phyloP scores from a whole-genome alignment of 53 echinoderm and acorn worm genomes.

The Temnopleurus reevesii region DNA sequence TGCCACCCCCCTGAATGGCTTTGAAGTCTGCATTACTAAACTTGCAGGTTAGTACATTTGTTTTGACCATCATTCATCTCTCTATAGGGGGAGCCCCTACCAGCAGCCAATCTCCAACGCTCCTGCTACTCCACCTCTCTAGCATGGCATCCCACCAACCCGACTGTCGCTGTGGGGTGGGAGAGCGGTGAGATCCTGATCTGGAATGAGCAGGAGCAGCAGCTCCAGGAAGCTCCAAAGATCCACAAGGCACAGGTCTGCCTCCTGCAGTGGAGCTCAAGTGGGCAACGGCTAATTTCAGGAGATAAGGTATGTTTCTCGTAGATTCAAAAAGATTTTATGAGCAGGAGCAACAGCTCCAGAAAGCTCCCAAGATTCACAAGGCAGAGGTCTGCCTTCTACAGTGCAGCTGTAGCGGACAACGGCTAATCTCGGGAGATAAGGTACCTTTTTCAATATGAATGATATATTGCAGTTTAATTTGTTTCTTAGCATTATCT shows the following conservation, averaged over 20 bases:
- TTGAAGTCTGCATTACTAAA: too few relatives aligned
- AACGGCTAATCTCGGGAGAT: constrained; percentile 79
- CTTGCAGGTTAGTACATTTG: too few relatives aligned
- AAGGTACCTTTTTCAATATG: too few relatives aligned
- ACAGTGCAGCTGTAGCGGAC: constrained; percentile 80
- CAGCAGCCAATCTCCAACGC: constrained; percentile 77
- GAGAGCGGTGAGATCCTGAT: constrained; percentile 88
- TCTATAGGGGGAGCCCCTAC: constrained; percentile 80
- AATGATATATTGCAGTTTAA: too few relatives aligned
- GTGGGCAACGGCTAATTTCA: constrained; percentile 74
- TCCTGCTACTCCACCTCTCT: constrained; percentile 83
- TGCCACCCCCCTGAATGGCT: too few relatives aligned
- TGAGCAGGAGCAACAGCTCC: constrained; percentile 82
- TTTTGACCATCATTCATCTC: too few relatives aligned
- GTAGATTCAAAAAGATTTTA: too few relatives aligned
- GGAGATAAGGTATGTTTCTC: constrained; percentile 92
- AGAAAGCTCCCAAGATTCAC: constrained; percentile 82
- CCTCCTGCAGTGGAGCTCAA: constrained; percentile 82
- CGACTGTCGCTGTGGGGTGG: constrained; percentile 90
- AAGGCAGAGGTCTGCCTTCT: constrained; percentile 85
- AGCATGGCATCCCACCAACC: constrained; percentile 84
- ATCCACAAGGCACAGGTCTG: constrained; percentile 88
- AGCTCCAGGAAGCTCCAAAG: constrained; percentile 82
- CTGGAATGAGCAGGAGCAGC: constrained; percentile 92
- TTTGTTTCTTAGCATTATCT: too few relatives aligned